Conservation (phyloP, 2,797 vertebrate species). For the Siniperca obscura region DNA sequence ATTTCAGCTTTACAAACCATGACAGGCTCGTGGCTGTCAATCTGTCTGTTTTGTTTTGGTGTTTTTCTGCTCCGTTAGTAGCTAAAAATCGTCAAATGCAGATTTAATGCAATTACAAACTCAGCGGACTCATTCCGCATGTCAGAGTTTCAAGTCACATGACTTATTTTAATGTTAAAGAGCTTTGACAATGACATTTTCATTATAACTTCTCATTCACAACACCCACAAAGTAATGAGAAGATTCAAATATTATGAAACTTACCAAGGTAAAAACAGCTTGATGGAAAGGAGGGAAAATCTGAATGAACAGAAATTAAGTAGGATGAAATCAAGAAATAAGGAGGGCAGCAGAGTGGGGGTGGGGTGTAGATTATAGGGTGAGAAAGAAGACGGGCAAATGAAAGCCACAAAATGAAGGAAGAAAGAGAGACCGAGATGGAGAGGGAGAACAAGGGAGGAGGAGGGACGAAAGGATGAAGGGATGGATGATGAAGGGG, state of each 20-base stretch:
- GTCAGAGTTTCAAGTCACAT: slow-evolving; percentile 65
- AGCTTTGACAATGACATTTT: slow-evolving; percentile 62
- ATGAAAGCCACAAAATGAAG: slow-evolving; percentile 71
- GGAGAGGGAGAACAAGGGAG: slow-evolving; percentile 65
- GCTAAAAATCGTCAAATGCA: slow-evolving; percentile 8
- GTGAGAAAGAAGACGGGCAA: slow-evolving; percentile 68
- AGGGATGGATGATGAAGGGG: slow-evolving; percentile 81
- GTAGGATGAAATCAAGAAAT: slow-evolving; percentile 83
- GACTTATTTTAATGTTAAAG: slow-evolving; percentile 60
- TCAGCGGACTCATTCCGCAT: slow-evolving; percentile 55
- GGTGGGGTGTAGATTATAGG: slow-evolving; percentile 62
- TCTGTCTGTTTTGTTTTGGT: slow-evolving; percentile 14
- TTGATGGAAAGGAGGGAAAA: slow-evolving; percentile 83
- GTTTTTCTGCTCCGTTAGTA: slow-evolving; percentile 24
- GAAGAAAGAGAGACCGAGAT: slow-evolving; percentile 76
- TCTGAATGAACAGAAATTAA: slow-evolving; percentile 83
- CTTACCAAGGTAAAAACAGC: slow-evolving; percentile 55
- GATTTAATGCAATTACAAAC: slow-evolving; percentile 57
- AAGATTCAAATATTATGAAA: slow-evolving; percentile 73
- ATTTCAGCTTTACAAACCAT: background rate
- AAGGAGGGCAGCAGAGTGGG: slow-evolving; percentile 56
- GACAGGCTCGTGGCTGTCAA: background rate
- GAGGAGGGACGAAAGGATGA: slow-evolving; percentile 72
- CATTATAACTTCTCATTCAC: slow-evolving; percentile 61
- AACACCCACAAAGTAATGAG: slow-evolving; percentile 65